phyloP scores from a whole-genome alignment of 2,888 invertebrate genomes.

The Ctenicera cuprea region DNA sequence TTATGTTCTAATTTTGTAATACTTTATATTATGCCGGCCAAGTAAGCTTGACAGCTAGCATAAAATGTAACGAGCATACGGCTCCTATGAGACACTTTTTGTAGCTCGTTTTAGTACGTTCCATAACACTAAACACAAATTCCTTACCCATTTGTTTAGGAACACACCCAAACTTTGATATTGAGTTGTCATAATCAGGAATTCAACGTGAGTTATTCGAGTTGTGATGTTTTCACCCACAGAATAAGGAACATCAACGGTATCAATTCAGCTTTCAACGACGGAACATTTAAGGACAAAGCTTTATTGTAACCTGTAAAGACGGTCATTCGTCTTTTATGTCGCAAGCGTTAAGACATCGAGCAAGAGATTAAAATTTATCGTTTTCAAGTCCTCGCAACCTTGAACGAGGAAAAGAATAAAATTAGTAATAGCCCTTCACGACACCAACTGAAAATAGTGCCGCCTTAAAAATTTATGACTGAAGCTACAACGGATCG shows the following conservation, averaged over 20 bases:
- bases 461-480: conserved; percentile 25
- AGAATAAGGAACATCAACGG: too few relatives aligned
- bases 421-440: conserved; percentile 18
- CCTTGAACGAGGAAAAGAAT: conserved; percentile 21
- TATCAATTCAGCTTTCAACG: too few relatives aligned
- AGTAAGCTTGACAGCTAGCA: neutral
- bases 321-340: conserved; percentile 24
- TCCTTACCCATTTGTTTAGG: too few relatives aligned
- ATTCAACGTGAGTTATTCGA: too few relatives aligned
- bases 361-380: conserved; percentile 25
- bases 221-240: too few relatives aligned
- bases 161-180: too few relatives aligned
- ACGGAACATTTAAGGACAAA: too few relatives aligned
- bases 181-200: too few relatives aligned
- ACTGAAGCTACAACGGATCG: conserved; percentile 23
- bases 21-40: neutral
- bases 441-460: conserved; percentile 22
- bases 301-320: conserved; percentile 3
- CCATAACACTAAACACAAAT: too few relatives aligned
- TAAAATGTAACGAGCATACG: conserved; percentile 16
- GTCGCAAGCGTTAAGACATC: conserved; percentile 4
- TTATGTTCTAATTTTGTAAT: neutral
- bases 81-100: too few relatives aligned
- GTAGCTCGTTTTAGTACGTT: too few relatives aligned
- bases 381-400: neutral